Conservation (phyloP, 2,888 invertebrate genomes). For the Asteroscopus sphinx region DNA sequence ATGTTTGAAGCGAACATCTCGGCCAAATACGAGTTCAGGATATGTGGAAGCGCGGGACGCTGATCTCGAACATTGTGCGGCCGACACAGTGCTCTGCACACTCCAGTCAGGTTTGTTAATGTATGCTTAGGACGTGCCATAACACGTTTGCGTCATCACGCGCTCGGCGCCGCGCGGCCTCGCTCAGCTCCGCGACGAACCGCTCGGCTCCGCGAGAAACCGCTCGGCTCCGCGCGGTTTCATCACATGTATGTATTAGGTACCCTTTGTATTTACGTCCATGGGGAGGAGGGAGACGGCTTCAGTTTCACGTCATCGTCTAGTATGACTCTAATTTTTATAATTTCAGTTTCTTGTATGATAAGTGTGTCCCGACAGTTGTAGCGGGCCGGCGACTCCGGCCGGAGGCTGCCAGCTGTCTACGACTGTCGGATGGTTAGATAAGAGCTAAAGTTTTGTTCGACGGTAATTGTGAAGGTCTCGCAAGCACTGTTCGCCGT, state of each 20-base stretch:
- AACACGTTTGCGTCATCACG: slow-evolving; percentile 58
- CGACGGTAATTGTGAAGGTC: slow-evolving; percentile 45
- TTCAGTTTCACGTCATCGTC: slow-evolving; percentile 54
- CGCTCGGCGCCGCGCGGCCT: slow-evolving; percentile 18
- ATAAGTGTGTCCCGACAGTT: slow-evolving; percentile 47
- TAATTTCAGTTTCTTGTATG: slow-evolving; percentile 54
- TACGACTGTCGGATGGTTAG: slow-evolving; percentile 42
- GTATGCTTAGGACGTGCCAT: slow-evolving; percentile 75
- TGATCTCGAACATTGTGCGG: background rate
- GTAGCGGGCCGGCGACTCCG: slow-evolving; percentile 16
- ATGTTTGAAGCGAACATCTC: background rate
- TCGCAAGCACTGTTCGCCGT: slow-evolving; percentile 38
- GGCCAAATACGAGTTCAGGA: background rate
- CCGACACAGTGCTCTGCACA: slow-evolving; percentile 11
- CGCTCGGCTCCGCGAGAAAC: slow-evolving; percentile 17
- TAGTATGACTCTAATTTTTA: slow-evolving; percentile 34
- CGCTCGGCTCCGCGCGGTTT: slow-evolving; percentile 25
- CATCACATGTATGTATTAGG: slow-evolving; percentile 62
- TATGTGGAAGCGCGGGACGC: background rate
- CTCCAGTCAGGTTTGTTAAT: slow-evolving; percentile 31
- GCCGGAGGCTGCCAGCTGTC: slow-evolving; percentile 11
- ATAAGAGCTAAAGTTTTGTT: slow-evolving; percentile 54
- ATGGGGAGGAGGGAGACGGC: slow-evolving; percentile 55
- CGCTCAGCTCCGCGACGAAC: no score
- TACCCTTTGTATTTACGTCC: slow-evolving; percentile 71